Conservation (phyloP, 2,113 vertebrate species). For the Tachuris rubrigastra region DNA sequence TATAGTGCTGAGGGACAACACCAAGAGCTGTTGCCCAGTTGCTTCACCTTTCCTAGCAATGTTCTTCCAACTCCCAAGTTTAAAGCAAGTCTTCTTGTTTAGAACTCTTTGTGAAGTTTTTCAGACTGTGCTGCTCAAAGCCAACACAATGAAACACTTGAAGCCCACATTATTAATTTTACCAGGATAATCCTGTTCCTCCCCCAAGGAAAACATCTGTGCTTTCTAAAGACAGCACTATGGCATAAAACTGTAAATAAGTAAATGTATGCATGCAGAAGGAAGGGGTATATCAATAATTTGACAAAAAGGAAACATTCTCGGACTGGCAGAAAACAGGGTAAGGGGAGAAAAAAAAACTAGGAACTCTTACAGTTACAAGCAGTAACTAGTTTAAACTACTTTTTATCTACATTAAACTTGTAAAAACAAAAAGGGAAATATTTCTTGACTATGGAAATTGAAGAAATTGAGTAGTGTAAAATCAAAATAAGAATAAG, state of each 20-base stretch:
- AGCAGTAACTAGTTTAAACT: background rate
- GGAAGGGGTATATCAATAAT: background rate
- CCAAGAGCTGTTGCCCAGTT: background rate
- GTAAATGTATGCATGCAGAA: background rate
- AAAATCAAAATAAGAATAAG: constrained; percentile 44
- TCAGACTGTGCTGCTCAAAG: background rate
- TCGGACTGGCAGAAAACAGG: background rate
- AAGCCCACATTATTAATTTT: background rate
- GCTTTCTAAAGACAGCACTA: background rate
- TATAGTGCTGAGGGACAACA: background rate
- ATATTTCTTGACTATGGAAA: constrained; percentile 45
- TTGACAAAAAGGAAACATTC: background rate
- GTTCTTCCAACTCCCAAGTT: background rate
- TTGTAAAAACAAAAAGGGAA: constrained; percentile 7
- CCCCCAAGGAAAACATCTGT: constrained; percentile 17
- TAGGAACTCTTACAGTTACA: background rate
- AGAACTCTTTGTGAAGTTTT: background rate
- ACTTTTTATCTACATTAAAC: background rate
- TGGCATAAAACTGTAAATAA: background rate
- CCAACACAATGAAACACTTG: background rate
- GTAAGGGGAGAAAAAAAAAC: background rate
- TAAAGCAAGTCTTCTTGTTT: background rate
- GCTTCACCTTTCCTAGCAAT: background rate
- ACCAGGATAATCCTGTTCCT: background rate
- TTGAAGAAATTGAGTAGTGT: background rate